These are phyloP conservation scores for Araneus ventricosus DNA, from an alignment of 1,140 invertebrate species.

Conservation along the genomic window DNA sequence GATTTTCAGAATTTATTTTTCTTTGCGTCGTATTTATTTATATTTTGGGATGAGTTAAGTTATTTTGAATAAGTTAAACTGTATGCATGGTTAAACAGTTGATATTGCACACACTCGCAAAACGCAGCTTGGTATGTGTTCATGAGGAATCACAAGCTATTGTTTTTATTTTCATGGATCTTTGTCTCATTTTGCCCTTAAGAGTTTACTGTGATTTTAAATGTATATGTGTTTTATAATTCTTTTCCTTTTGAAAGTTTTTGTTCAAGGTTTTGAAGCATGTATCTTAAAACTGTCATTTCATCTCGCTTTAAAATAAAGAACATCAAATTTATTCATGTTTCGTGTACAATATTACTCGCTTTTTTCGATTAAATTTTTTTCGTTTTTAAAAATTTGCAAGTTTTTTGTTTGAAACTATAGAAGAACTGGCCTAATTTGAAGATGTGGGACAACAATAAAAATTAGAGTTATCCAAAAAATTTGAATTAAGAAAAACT, in stretches of 20 bases:
- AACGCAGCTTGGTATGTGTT: background rate
- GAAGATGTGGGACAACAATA: too few relatives aligned
- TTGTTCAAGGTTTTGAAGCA: background rate
- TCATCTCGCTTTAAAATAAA: conserved; percentile 17
- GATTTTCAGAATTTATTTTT: background rate
- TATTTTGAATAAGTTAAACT: conserved; percentile 12
- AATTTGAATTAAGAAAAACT: too few relatives aligned
- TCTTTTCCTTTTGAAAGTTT: background rate
- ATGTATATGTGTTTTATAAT: background rate
- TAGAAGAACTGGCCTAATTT: too few relatives aligned
- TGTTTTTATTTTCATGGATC: background rate
- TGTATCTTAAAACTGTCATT: background rate
- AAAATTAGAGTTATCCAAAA: too few relatives aligned
- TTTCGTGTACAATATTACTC: background rate
- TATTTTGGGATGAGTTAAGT: conserved; percentile 24
- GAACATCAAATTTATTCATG: background rate
- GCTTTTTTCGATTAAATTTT: too few relatives aligned
- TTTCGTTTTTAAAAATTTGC: too few relatives aligned
- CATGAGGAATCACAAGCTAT: background rate
- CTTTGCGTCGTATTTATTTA: background rate
- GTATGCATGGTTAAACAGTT: conserved; percentile 2
- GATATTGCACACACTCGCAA: background rate
- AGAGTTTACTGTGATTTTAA: background rate
- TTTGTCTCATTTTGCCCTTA: background rate
- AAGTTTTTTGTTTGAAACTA: too few relatives aligned